These are phyloP conservation scores for Remorina albescens DNA, from an alignment of 2,797 vertebrate species.

Conservation along the genomic window DNA sequence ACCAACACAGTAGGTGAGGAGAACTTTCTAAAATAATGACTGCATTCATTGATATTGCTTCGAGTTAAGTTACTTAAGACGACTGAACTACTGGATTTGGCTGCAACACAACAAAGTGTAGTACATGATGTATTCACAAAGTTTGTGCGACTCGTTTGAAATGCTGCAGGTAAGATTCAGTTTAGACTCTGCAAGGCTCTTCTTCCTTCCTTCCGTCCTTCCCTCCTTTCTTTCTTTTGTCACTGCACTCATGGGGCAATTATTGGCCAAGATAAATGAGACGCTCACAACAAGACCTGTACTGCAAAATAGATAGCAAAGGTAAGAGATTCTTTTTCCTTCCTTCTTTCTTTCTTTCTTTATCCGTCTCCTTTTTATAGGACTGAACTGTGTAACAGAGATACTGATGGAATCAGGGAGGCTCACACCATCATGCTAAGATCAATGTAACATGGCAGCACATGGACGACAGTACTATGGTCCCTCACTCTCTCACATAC, in stretches of 20 bases:
- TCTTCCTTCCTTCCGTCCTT: neutral
- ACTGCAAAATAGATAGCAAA: constrained; percentile 21
- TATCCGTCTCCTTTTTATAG: constrained; percentile 46
- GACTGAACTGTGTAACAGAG: constrained; percentile 59
- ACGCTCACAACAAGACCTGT: constrained; percentile 55
- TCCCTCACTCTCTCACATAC: constrained; percentile 50
- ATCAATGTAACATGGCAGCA: constrained; percentile 85
- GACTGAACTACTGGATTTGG: neutral
- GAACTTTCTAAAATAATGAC: constrained; percentile 9
- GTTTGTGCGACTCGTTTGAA: constrained; percentile 16
- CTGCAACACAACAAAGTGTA: constrained; percentile 13
- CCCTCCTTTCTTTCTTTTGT: constrained; percentile 11
- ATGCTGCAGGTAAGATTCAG: constrained; percentile 26
- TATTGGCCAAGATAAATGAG: constrained; percentile 60
- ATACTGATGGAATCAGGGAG: constrained; percentile 66
- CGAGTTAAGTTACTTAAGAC: constrained; percentile 8
- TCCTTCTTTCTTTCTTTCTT: neutral
- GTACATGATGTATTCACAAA: constrained; percentile 14
- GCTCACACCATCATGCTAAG: constrained; percentile 72
- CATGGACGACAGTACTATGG: constrained; percentile 75
- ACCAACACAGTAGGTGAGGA: constrained; percentile 23
- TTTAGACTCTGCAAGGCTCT: constrained; percentile 33
- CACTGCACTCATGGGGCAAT: constrained; percentile 39
- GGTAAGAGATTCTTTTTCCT: constrained; percentile 22
- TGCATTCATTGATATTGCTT: neutral